These are phyloP conservation scores for Ypsolopha scabrella DNA, from an alignment of 2,888 invertebrate species.

Conservation along the genomic window DNA sequence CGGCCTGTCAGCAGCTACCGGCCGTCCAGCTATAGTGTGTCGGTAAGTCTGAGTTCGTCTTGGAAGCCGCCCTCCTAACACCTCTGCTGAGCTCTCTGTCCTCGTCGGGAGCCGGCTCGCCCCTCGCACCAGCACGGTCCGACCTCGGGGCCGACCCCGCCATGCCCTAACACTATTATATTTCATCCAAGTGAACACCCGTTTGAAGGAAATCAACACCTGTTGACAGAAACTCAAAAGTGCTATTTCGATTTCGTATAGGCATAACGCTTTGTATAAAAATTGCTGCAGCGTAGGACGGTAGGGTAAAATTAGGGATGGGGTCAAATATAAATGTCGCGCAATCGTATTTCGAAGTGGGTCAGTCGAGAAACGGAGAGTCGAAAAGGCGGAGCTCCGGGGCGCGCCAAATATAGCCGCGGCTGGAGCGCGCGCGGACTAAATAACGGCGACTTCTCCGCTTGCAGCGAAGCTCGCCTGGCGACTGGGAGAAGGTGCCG, in stretches of 20 bases:
- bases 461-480: constrained; percentile 79
- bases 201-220: no score
- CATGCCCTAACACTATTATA: not conserved
- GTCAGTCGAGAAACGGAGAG: constrained; percentile 43
- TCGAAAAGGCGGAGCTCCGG: constrained; percentile 51
- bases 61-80: constrained; percentile 21
- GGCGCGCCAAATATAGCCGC: constrained; percentile 69
- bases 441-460: constrained; percentile 67
- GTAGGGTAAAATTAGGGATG: no score
- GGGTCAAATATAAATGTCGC: constrained; percentile 13
- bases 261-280: no score
- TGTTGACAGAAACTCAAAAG: no score
- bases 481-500: constrained; percentile 92
- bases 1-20: constrained; percentile 77
- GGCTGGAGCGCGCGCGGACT: constrained; percentile 64
- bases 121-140: constrained; percentile 57
- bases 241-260: no score
- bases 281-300: no score
- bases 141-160: constrained; percentile 19
- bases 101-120: constrained; percentile 51
- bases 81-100: constrained; percentile 19
- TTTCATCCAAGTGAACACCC: no score
- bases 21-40: constrained; percentile 77
- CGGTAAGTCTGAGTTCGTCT: constrained; percentile 76
- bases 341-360: constrained; percentile 45